Evolutionary conservation across 2,113 vertebrate genomes (phyloP), one percentile per base, ranked within the genome.

Genomic region (Pelecanus crispus): DNA sequence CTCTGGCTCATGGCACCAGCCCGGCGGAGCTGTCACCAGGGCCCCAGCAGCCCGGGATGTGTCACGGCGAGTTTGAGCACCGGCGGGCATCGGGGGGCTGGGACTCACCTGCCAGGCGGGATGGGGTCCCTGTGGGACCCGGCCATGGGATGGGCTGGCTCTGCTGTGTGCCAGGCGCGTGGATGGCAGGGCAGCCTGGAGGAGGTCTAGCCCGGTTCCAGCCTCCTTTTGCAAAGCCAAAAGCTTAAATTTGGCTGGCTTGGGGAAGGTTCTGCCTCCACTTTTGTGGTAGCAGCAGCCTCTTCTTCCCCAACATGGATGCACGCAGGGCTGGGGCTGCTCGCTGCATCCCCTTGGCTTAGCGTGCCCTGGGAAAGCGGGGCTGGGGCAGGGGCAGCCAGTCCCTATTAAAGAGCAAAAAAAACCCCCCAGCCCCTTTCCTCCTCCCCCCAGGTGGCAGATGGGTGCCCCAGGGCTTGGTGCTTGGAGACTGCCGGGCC

Each of bases 51-150:
- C 55, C 34, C 1, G 3, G 67, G 68, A 40, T 29, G 61, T 42
- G 56, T 26, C 1, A 0, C 1, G 4, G 50, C 0, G 1, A 38
- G 53, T 20, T 49, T 4, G 1, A 42, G 44, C 44, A 4, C 38
- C 5, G 2, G 5, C 0, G 19, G 74, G 84, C 4, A 6, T 17
- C 3, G 4, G 0, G 55, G 45, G 50, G 28, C 59, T 45, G 77
- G 31, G 55, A 26, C 15, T 31, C 68, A 3, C 40, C 61, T 72
- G 29, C 29, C 50, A 6, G n/a, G 42, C 4, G 2, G 91, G 66
- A 79, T 47, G 42, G 47, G 73, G 47, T 36, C 5, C 56, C 86
- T 0, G 2, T 17, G 82, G 65, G 67, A 71, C 74, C 88, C 6
- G 0, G 25, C 75, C 56, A 4, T 40, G 58, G 71, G 74, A 42